These are phyloP conservation scores for Caenorhabditis imperialis DNA, from an alignment of 2,888 invertebrate genomes.

Conservation along the genomic window DNA sequence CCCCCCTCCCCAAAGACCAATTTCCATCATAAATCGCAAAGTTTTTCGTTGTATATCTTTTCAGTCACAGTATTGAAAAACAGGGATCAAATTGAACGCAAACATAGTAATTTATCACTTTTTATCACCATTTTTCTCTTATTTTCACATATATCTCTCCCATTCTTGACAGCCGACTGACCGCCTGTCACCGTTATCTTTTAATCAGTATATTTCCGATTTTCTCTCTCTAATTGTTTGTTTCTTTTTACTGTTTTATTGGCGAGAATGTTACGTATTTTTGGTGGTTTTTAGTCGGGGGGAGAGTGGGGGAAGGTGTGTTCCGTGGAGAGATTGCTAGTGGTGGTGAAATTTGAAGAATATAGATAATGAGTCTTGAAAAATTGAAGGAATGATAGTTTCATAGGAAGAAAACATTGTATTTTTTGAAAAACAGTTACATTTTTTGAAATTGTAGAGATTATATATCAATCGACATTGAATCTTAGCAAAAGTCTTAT, in stretches of 20 bases:
- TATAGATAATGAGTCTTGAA: too few species aligned
- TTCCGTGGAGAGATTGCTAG: too few species aligned
- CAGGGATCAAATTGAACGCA: slow-evolving; percentile 15
- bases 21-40: slow-evolving; percentile 5
- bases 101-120: slow-evolving; percentile 46
- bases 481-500: too few species aligned
- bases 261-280: background rate
- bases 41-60: slow-evolving; percentile 1
- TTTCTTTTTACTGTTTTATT: slow-evolving; percentile 29
- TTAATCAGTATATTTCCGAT: slow-evolving; percentile 40
- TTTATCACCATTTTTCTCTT: slow-evolving; percentile 28
- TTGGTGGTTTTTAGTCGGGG: slow-evolving; percentile 1
- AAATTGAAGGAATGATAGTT: too few species aligned
- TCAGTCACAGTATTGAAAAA: slow-evolving; percentile 22
- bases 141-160: too few species aligned
- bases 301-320: too few species aligned
- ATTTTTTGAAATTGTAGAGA: too few species aligned
- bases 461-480: too few species aligned
- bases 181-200: slow-evolving; percentile 17
- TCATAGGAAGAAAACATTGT: too few species aligned
- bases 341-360: too few species aligned
- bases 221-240: slow-evolving; percentile 33
- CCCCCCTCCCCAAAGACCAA: slow-evolving; percentile 21
- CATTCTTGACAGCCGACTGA: slow-evolving; percentile 46
- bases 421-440: too few species aligned